These are phyloP conservation scores for Pitangus sulphuratus DNA, from an alignment of 2,797 vertebrate genomes.

Conservation along the genomic window DNA sequence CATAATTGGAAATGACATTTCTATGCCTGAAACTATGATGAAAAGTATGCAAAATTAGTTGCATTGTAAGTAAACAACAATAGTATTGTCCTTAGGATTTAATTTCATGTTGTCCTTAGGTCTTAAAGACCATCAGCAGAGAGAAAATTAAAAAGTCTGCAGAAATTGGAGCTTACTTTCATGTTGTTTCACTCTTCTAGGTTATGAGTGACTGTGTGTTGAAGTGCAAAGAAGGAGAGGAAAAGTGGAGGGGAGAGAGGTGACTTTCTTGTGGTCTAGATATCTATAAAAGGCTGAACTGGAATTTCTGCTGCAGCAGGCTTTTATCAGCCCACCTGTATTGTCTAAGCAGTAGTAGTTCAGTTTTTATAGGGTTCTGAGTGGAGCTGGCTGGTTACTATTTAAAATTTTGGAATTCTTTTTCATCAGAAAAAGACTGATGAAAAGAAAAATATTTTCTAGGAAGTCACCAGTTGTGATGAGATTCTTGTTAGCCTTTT, in stretches of 20 bases:
- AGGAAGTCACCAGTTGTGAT: not conserved
- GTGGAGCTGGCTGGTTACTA: not conserved
- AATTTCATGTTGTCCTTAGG: not conserved
- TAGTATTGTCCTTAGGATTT: not conserved
- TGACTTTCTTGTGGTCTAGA: not conserved
- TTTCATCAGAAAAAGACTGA: not conserved
- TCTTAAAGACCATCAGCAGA: not conserved
- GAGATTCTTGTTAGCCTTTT: not conserved
- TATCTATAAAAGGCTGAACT: not conserved
- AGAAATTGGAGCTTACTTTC: not conserved
- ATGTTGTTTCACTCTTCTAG: not conserved
- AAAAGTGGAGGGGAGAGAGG: not conserved
- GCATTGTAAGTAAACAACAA: not conserved
- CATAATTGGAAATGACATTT: slow-evolving; percentile 11
- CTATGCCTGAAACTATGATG: not conserved
- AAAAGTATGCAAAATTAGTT: slow-evolving; percentile 8
- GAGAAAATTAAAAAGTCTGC: not conserved
- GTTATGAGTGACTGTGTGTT: not conserved
- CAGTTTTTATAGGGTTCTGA: not conserved
- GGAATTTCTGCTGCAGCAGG: not conserved
- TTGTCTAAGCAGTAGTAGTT: not conserved
- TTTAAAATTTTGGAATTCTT: not conserved
- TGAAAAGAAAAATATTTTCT: not conserved
- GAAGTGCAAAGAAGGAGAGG: not conserved
- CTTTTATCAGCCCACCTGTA: not conserved